Evolutionary conservation across 2,113 vertebrate genomes (phyloP), one percentile per base, ranked within the genome.

Genomic region (Chamaea fasciata): DNA sequence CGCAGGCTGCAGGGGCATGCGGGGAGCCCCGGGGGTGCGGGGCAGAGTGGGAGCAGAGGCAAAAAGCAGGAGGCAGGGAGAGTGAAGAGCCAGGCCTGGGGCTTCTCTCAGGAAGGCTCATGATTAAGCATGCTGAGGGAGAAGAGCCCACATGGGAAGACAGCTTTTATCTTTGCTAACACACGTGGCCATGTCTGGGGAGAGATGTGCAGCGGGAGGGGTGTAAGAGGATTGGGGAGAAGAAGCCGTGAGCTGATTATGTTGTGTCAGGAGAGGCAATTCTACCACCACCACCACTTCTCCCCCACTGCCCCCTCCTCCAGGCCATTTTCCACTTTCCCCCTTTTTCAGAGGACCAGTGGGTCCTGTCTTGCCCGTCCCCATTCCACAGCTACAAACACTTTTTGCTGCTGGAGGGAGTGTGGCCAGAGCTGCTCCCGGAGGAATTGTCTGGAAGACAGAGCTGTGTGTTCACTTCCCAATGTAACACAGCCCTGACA

Each of bases 121-220:
- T 3, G 20, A 90, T 91, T 75, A 81, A 94, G 79, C 60, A 41
- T 3, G 15, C 79, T 68, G 82, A 31, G 64, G 71, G 3, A 94
- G 69, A 78, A 53, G 26, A 86, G 70, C 74, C 55, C 1, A 0
- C 0, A 10, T 83, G 78, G 67, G 79, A 80, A 88, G 76, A 23
- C 63, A 90, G 91, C 65, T 84, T 94, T 95, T 96, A 95, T 96
- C 95, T 93, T 70, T 65, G 55, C 83, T 71, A 78, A 80, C 84
- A 84, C 79, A 94, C 83, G 52, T 3, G 37, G 82, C 49, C 2
- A 0, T 0, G 4, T 37, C 82, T 68, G 59, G 80, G 74, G 65
- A 84, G 67, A 73, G 53, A 87, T 30, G 57, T 80, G 77, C 53
- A 28, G 49, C 0, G 3, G 65, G 79, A 93, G 74, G 33, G 39